Base-by-base conservation (phyloP, 2,888 invertebrate genomes). In the Iphiclides podalirius region DNA sequence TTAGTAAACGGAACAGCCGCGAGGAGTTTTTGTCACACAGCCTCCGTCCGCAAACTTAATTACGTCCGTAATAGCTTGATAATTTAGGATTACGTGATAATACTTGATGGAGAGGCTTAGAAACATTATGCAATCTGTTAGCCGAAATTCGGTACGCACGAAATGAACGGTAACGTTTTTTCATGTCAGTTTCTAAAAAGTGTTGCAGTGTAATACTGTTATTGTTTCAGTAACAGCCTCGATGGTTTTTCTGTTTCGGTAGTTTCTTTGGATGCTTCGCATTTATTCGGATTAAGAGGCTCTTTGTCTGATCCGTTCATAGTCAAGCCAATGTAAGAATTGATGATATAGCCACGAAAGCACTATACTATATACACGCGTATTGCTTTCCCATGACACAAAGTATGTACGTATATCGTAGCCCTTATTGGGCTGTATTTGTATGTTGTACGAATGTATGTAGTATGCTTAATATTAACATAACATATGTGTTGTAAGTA, bases 31-130 rank as follows among this genome's bases (percentile, higher is more conserved):
- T 44, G 28, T 43, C 16, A 33, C 14, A 49, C 44, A 47, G 41
- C 46, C 40, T 37, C 40, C 36, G 17, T 7, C 39, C 40, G 52
- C 52, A 44, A 54, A 52, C 23, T 51, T 53, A 54, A 55, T 57
- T 56, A 53, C 35, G 12, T 41, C 33, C 14, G 47, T 52, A 54
- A 54, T 53, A 52, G 39, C 51, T 23, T 15, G 43, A 40, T 52
- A 48, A 52, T 50, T 45, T 26, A 8, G 39, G 52, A 52, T 57
- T 57, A 57, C 52, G 56, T 52, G 50, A 48, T 45, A 34, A 42
- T 42, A 44, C 39, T 17, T 41, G 47, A 44, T 54, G n/a, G 31
- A 47, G 37, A 37, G 44, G 37, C 46, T 50, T 23, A 38, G 39
- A 43, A 43, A 38, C 43, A 38, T 49, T 44, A 49, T 43, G 43